Percentiles rank a stretch among this genome's conserved stretches.
These are phyloP conservation scores for Drosophila tristis DNA, from an alignment of 1,140 invertebrate species.

Conservation along the genomic window DNA sequence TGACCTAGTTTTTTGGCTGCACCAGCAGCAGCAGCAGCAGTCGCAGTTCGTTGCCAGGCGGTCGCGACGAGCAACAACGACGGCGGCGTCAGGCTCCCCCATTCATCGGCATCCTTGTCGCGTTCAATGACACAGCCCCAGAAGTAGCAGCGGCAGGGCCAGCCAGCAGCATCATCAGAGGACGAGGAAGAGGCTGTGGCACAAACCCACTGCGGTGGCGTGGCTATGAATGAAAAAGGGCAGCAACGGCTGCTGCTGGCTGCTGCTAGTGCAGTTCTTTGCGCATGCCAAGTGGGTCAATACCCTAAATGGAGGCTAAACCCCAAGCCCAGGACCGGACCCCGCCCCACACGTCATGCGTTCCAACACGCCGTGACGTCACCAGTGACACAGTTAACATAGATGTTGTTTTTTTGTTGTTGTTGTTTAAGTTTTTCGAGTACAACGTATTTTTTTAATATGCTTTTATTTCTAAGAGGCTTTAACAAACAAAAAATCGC, in stretches of 20 bases:
- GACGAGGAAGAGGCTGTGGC: conserved; percentile 1
- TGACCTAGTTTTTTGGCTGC: conserved; percentile 67
- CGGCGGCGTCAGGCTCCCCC: conserved; percentile 15
- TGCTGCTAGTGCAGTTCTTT: conserved; percentile 27
- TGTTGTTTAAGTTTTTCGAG: conserved; percentile 10
- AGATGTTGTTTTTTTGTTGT: conserved; percentile 5
- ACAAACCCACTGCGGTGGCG: conserved; percentile 36
- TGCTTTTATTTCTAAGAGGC: conserved; percentile 52
- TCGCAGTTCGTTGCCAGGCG: conserved; percentile 23
- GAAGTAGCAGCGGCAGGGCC: conserved; percentile 6
- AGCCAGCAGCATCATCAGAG: conserved; percentile 1
- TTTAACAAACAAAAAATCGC: conserved; percentile 68
- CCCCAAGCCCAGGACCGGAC: too few species aligned
- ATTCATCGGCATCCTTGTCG: conserved; percentile 62
- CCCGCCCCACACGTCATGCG: conserved; percentile 30
- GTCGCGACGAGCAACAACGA: not conserved
- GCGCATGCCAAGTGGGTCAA: conserved; percentile 78
- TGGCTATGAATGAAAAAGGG: conserved; percentile 65
- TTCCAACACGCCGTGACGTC: conserved; percentile 55
- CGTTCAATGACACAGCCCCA: conserved; percentile 49
- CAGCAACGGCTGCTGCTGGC: conserved; percentile 7
- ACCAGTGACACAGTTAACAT: conserved; percentile 67
- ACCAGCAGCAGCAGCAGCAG: conserved; percentile 11
- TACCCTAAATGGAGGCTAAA: conserved; percentile 62
- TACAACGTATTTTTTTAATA: conserved; percentile 25